Evolutionary conservation across 2,113 vertebrate species (phyloP).

Genomic region (Setophaga kirtlandii): DNA sequence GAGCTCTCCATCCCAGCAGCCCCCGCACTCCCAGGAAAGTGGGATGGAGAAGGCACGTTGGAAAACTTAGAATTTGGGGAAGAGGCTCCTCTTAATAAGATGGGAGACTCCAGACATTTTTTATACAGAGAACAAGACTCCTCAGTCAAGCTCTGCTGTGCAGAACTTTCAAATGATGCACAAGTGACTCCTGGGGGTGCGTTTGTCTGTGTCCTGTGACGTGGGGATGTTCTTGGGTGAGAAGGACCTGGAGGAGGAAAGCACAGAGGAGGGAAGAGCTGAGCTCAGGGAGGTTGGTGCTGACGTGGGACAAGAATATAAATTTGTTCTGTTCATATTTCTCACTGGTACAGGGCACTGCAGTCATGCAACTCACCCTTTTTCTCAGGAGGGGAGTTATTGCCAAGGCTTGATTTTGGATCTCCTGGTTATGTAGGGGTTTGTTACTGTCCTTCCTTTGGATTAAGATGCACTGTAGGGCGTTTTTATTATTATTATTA

Average conservation of each 20-base stretch:
- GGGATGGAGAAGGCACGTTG: neutral
- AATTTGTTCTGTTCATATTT: neutral
- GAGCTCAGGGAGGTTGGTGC: neutral
- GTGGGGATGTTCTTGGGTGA: neutral
- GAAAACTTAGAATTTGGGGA: neutral
- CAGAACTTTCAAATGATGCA: neutral
- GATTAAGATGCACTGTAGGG: neutral
- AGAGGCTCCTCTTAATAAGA: neutral
- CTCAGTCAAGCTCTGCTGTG: neutral
- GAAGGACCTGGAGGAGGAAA: neutral
- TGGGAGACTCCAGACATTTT: neutral
- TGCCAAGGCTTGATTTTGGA: neutral
- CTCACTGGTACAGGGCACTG: neutral
- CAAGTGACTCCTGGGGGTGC: neutral
- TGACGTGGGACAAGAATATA: neutral
- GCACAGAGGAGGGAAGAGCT: neutral
- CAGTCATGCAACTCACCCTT: accelerated
- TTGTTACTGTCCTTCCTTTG: neutral
- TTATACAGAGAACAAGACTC: neutral
- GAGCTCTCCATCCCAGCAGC: neutral
- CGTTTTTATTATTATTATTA: neutral
- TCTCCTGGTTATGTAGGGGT: neutral
- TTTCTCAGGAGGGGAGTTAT: neutral
- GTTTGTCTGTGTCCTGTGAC: accelerated
- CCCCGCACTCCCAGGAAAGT: accelerated